Base-by-base conservation (phyloP, 2,888 invertebrate genomes). In the Hemithea aestivaria region DNA sequence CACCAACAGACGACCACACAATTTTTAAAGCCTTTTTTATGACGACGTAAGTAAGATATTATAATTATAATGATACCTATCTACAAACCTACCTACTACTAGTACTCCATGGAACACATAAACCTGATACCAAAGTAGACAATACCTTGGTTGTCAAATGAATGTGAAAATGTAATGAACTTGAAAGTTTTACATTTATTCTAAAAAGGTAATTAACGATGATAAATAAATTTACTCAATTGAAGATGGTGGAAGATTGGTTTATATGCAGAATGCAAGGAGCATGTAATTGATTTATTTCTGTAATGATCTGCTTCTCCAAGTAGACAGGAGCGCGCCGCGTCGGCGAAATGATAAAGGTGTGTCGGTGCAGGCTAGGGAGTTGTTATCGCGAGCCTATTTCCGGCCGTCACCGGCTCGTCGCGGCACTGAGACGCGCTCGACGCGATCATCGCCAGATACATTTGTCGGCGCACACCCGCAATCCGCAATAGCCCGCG, bases 351-450 rank as follows among this genome's bases (percentile, higher is more conserved):
- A 67, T 73, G 80, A 78, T 81, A 81, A 83, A 77, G 70, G 72
- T 67, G 69, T 69, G 66, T 71, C 66, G 67, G 62, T 69, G 64
- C 68, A 69, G 71, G 54, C 74, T 66, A 74, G 78, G 80, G 81
- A 81, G 82, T 79, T 76, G 79, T 82, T 85, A 85, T 85, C 85
- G 68, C 66, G 50, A 64, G 62, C 77, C 77, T 83, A 84, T 83
- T 87, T 87, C 85, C 85, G 84, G 84, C 82, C 83, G 79, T 84
- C 84, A 83, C 61, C 58, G 71, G 58, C 58, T 24, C 41, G 35
- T 35, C 40, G 40, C 62, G 64, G 72, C 77, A 48, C 43, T 51
- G 70, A 71, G 59, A 56, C 50, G 58, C 53, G 60, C 68, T 65
- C 66, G 70, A 71, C 72, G 73, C 78, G 81, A 83, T 84, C 80